Base-by-base conservation (phyloP, 64 coral and sea anemone genomes). In the Porites australiensis region DNA sequence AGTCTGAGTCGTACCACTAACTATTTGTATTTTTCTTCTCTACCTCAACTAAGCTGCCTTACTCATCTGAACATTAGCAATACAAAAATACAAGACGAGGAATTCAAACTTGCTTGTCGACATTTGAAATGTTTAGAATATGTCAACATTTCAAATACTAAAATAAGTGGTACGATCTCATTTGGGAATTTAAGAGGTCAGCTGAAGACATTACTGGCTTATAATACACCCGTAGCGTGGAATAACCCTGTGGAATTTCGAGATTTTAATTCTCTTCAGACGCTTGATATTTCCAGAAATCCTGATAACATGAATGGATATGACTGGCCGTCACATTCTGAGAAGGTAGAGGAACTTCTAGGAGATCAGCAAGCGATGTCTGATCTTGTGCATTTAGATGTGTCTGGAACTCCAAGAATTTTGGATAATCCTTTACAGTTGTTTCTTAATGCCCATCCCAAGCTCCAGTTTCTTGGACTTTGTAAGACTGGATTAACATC, bases 261-360 rank as follows among this genome's bases (percentile, higher is more conserved):
- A 18, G 70, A 79, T 9, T 96, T 94, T 91, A 18, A 0, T 4
- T 53, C 79, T 44, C 75, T 96, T 68, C 87, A 61, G 47, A 82
- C 74, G 70, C 75, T 96, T 68, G 95, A 96, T 70, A 96, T 96
- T 80, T 96, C 95, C 3, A 86, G 95, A 66, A 96, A 88, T 54
- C 62, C 75, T n/a, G 84, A 70, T 50, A 82, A 58, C 19, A 63
- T 51, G 13, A 14, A 18, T 9, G 75, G 66, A n/a, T 79, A 87
- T 43, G 79, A 86, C 63, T 83, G 87, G 86, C 79, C 87, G 16
- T 54, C 68, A 27, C 79, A 96, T 82, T 80, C 87, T 8, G 74
- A 90, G 52, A 96, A 96, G 69, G 45, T 94, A 3, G 91, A 96
- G 23, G 43, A 71, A 65, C 55, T 96, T 12, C 21, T 96, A 4